Evolutionary conservation across 2,888 invertebrate species (phyloP), one percentile per base, ranked within the genome.

Genomic region (Agrenia bidenticulata): DNA sequence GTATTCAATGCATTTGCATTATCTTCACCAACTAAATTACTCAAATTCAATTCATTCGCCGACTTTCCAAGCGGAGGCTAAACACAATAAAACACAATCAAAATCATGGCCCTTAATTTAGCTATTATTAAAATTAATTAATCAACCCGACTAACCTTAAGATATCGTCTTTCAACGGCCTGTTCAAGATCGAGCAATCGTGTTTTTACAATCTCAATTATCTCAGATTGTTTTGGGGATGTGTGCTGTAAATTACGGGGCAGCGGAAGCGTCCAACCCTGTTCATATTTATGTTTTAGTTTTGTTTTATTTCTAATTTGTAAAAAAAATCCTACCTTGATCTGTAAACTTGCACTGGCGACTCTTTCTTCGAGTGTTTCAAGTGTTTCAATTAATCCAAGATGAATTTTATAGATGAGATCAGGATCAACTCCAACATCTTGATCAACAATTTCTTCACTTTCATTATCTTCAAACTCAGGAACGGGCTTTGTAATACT

Each of bases 81-180:
- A n/a, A n/a, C 39, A 11, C 9, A 39, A 11, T 39, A 39, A 39
- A 39, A 39, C 39, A 39, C n/a, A n/a, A n/a, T n/a, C n/a, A n/a
- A n/a, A n/a, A n/a, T n/a, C n/a, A n/a, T n/a, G n/a, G n/a, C n/a
- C n/a, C n/a, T n/a, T n/a, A n/a, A n/a, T n/a, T n/a, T n/a, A n/a
- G n/a, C n/a, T n/a, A n/a, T n/a, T n/a, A n/a, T n/a, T n/a, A n/a
- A n/a, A n/a, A n/a, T n/a, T n/a, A n/a, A n/a, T n/a, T n/a, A n/a
- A n/a, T n/a, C n/a, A n/a, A n/a, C n/a, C n/a, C n/a, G n/a, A n/a
- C n/a, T n/a, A n/a, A n/a, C n/a, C n/a, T 94, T 94, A 50, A 97
- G 83, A 80, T 96, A 97, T 74, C 97, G 84, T 76, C 95, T 83
- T 80, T 97, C 97, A 61, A 97, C 92, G 75, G 93, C 93, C 0